Base-by-base conservation (phyloP, 1,140 invertebrate species). In the Lordiphosa clarofinis region DNA sequence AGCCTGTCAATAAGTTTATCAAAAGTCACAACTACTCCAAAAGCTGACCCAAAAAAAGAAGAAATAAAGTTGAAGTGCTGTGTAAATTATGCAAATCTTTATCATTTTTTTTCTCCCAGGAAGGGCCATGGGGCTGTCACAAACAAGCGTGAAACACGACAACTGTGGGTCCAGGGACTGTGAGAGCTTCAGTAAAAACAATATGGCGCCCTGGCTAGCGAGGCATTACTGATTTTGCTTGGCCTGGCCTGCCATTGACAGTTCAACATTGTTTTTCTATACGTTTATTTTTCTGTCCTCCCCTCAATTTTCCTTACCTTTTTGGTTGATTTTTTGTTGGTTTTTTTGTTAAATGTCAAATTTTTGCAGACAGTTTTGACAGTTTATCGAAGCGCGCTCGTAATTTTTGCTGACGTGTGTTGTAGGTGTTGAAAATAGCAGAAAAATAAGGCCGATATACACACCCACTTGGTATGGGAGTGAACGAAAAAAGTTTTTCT, bases 331-430 rank as follows among this genome's bases (percentile, higher is more conserved):
- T 31, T 24, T 64, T 61, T 69, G 39, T 56, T 63, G 21, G 21
- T 24, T 56, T 56, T 67, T 53, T 76, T 78, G 28, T 73, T 53
- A 73, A 86, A 84, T 84, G 78, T 84, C 78, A 84, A 84, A 84
- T 84, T 82, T 82, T 84, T 86, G 76, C 79, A 86, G 78, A 84
- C 78, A 86, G 64, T 84, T 84, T 84, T 84, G 78, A 84, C 78
- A 84, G 78, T 84, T 84, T 84, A 84, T 84, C 78, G 78, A 84
- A 84, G 78, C 65, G 78, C 78, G 73, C 63, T 54, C 73, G 76
- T 82, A 82, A 81, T 84, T 82, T 82, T 42, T 76, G 76, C 72
- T 82, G 76, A 82, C 76, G 76, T 82, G 78, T 82, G 76, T 82
- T 76, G 56, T 63, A 81, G 78, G 72, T 76, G 78, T 73, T 82